Evolutionary conservation across 2,113 vertebrate genomes (phyloP).

Genomic region (Menura novaehollandiae): DNA sequence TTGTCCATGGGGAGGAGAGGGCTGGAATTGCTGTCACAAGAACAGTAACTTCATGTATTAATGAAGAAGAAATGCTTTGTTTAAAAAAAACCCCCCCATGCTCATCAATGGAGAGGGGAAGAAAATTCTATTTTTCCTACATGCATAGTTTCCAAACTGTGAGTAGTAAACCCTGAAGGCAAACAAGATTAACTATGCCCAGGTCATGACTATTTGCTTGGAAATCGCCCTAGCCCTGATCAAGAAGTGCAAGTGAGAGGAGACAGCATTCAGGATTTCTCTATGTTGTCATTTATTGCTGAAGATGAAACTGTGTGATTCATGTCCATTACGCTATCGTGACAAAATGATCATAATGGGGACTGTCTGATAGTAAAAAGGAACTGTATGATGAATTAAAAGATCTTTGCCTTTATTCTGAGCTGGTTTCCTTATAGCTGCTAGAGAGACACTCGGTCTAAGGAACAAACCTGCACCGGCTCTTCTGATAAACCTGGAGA

Average conservation of each 20-base stretch:
- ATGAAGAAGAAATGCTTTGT: neutral
- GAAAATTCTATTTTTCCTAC: neutral
- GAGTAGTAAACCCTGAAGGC: neutral
- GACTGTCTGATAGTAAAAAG: neutral
- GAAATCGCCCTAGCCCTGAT: neutral
- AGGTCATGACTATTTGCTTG: neutral
- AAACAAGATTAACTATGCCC: neutral
- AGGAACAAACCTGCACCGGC: neutral
- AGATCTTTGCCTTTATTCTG: constrained; percentile 1
- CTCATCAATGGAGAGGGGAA: neutral
- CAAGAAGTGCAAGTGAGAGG: constrained; percentile 7
- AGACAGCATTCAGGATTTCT: neutral
- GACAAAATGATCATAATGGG: neutral
- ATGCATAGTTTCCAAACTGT: neutral
- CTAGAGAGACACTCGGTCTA: neutral
- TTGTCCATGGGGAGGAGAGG: neutral
- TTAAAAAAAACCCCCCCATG: neutral
- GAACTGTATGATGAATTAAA: neutral
- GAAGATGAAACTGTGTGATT: neutral
- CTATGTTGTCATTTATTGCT: constrained; percentile 26
- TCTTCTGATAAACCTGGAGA: neutral
- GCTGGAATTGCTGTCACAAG: neutral
- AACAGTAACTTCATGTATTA: neutral
- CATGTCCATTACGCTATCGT: neutral
- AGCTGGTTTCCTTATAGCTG: neutral